Base-by-base conservation (phyloP, 2,888 invertebrate species). In the Dicyrtoma fusca region DNA sequence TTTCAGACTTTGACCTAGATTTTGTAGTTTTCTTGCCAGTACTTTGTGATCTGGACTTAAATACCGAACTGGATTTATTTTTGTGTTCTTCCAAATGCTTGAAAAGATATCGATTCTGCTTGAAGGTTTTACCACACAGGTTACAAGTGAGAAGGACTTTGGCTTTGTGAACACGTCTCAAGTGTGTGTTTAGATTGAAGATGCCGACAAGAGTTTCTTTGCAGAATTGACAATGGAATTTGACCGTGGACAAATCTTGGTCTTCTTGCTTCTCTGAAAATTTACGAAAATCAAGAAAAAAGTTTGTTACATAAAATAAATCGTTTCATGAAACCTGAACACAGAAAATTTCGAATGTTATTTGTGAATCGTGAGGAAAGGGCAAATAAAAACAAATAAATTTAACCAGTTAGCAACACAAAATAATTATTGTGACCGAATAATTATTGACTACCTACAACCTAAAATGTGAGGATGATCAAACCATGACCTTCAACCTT, bases 161-260 rank as follows among this genome's bases (percentile, higher is more conserved):
- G 23, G 57, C 57, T 4, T 25, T 23, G n/a, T 57, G 57, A 3
- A 25, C 26, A 14, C 25, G 23, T 25, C 57, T 23, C 10, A 57
- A 13, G 25, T 57, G 57, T 14, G 23, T 25, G 13, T 57, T 14
- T 21, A 57, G 25, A 13, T 21, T 13, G 25, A 1, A 14, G 25
- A 57, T 8, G 25, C 57, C 57, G 1, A 26, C 3, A 6, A 57
- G 11, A 25, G 11, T 13, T 25, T 57, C 57, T 21, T 13, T 1
- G n/a, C 57, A 57, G 25, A 57, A 57, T 13, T 57, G 57, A 25
- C 57, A 57, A 1, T 57, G 97, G 97, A 98, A 84, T 97, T 89
- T 84, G 97, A 97, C 83, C 86, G 86, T 71, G 94, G 94, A 21
- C 85, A 86, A 19, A 97, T 98, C 85, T 98, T 96, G 84, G 89